Evolutionary conservation across 1,140 invertebrate species (phyloP).

Genomic region (Hirudo medicinalis): DNA sequence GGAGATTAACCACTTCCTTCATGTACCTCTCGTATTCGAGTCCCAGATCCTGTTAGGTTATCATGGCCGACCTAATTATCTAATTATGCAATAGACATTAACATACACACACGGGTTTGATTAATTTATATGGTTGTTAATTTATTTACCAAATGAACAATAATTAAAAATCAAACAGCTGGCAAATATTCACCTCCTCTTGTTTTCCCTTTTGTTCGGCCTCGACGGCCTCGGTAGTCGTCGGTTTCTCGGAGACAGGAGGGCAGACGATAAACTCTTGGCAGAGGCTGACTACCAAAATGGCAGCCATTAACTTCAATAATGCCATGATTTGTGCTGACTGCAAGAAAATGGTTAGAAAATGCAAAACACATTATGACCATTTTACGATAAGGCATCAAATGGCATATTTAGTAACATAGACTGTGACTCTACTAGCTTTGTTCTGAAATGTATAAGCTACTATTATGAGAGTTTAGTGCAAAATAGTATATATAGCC

Average conservation of each 20-base stretch:
- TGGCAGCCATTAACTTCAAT: neutral
- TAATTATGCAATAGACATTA: neutral
- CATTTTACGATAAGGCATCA: too few relatives aligned
- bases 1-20: constrained; percentile 31
- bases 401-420: too few relatives aligned
- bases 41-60: constrained; percentile 28
- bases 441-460: too few relatives aligned
- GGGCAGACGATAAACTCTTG: neutral
- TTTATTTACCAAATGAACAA: neutral
- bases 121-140: neutral
- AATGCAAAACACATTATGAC: neutral
- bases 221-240: neutral
- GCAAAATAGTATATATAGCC: too few relatives aligned
- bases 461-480: too few relatives aligned
- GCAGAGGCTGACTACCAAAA: neutral
- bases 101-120: neutral
- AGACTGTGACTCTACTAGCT: too few relatives aligned
- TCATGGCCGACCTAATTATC: neutral
- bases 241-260: neutral
- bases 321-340: neutral
- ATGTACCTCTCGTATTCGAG: constrained; percentile 37
- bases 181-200: neutral
- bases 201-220: neutral
- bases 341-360: constrained; percentile 5
- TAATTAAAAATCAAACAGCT: too few relatives aligned